Base-by-base conservation (phyloP, 2,797 vertebrate genomes). In the Pseudochaenichthys georgianus region DNA sequence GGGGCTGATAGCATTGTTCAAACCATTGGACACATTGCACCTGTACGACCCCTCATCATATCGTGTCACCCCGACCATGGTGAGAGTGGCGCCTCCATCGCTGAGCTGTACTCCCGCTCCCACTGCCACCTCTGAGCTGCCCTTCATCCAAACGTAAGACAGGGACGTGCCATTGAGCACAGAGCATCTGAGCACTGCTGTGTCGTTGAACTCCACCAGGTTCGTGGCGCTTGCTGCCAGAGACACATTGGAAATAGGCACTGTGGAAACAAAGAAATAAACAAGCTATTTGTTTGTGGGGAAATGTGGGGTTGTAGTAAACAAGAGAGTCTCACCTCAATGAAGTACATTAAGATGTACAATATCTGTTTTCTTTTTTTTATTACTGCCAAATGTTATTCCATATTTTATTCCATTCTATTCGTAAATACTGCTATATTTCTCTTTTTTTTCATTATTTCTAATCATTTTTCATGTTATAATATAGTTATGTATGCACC, bases 121-220 rank as follows among this genome's bases (percentile, higher is more conserved):
- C 0, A 61, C 0, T n/a, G 17, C 81, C 47, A 94, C 34, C n/a
- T n/a, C 57, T 17, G 85, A 67, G 58, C 62, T 75, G 58, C 73
- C 77, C 0, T 90, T 89, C 9, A 88, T 10, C 95, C 94, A 95
- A 10, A 7, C 23, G 42, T 88, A 93, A 4, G 78, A 70, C 58
- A 85, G 68, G 4, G 80, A 75, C 1, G 93, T 31, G 57, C 94
- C 94, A 0, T 0, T 80, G 52, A 86, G 54, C 34, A 75, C 91
- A 0, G 89, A 88, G 78, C 95, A 96, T 34, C 9, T 90, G 45
- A 95, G 52, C 5, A 83, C 70, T 42, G 80, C 93, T 16, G 90
- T 90, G 78, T 90, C 83, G 46, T 91, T 94, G 70, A 88, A 89
- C 80, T 95, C 94, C 80, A 95, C 87, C 63, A 95, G 69, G 60